Conservation (phyloP, 2,797 vertebrate genomes). For the Meriones psammophilus region DNA sequence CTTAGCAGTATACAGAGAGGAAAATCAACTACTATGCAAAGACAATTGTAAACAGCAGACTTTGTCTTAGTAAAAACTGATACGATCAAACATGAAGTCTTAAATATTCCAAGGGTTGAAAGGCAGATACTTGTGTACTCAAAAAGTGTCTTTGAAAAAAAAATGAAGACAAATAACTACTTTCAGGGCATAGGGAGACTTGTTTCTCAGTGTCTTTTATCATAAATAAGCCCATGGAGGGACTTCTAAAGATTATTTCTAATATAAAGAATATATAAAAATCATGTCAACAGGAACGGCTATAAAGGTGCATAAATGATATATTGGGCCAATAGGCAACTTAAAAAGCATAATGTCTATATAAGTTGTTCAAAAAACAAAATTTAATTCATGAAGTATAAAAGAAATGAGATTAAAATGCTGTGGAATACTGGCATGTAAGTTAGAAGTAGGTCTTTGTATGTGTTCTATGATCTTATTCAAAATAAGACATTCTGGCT, state of each 20-base stretch:
- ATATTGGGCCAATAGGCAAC: neutral
- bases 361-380: constrained; percentile 46
- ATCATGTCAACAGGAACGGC: neutral
- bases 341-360: neutral
- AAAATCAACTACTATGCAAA: neutral
- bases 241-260: neutral
- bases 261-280: constrained; percentile 14
- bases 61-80: constrained; percentile 17
- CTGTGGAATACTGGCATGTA: neutral
- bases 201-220: neutral
- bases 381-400: constrained; percentile 9
- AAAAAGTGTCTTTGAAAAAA: constrained; percentile 40
- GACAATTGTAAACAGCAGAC: constrained; percentile 19
- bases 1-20: neutral
- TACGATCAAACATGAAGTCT: neutral
- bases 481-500: neutral
- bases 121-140: neutral
- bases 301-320: neutral
- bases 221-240: constrained; percentile 28
- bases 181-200: neutral
- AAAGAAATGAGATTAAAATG: constrained; percentile 48
- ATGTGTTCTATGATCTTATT: constrained; percentile 27
- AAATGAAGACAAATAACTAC: neutral
- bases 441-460: neutral
- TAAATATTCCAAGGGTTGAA: neutral